phyloP scores from a whole-genome alignment of 2,113 vertebrate genomes.

The Ploceus nigricollis region DNA sequence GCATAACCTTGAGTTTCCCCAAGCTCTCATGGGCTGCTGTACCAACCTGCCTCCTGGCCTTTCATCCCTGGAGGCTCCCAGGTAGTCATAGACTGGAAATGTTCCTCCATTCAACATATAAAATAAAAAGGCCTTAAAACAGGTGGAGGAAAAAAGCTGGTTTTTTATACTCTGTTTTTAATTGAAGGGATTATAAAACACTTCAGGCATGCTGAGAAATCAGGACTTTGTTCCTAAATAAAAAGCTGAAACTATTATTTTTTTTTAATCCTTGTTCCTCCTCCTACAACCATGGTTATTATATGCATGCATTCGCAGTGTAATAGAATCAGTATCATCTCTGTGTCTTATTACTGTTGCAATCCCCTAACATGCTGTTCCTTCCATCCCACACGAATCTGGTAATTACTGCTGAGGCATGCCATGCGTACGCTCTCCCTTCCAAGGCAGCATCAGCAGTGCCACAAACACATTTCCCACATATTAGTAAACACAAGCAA shows the following conservation, averaged over 20 bases:
- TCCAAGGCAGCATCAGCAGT: background rate
- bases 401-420: constrained; percentile 52
- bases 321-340: constrained; percentile 61
- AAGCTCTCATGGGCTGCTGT: background rate
- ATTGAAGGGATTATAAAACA: constrained; percentile 54
- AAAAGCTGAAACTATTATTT: constrained; percentile 28
- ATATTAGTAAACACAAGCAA: background rate
- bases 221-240: constrained; percentile 56
- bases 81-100: background rate
- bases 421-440: background rate
- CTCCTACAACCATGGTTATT: constrained; percentile 34
- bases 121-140: constrained; percentile 13
- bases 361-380: constrained; percentile 61
- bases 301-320: constrained; percentile 33
- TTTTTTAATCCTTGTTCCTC: constrained; percentile 14
- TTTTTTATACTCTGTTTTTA: constrained; percentile 7
- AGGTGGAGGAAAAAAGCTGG: background rate
- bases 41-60: background rate
- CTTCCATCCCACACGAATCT: constrained; percentile 52
- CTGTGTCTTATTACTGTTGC: constrained; percentile 56
- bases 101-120: background rate
- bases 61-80: background rate
- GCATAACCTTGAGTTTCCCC: background rate
- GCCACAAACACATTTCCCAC: background rate
- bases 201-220: constrained; percentile 21